Evolutionary conservation across 2,888 invertebrate genomes (phyloP).

Genomic region (Erebia epiphron): DNA sequence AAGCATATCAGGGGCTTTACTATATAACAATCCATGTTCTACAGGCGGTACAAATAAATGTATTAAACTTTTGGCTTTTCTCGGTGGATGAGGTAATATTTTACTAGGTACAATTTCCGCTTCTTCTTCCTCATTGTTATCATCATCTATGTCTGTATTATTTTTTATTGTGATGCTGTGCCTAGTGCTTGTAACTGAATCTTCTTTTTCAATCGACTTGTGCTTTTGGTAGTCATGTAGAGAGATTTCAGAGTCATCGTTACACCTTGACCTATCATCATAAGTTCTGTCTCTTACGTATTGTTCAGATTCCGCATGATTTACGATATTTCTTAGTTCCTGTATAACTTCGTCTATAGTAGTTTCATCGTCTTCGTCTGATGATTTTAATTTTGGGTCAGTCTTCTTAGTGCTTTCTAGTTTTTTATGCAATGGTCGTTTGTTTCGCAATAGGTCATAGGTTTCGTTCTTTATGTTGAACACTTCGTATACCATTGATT

Average conservation of each 20-base stretch:
- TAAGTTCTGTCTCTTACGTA: slow-evolving; percentile 71
- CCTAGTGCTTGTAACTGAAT: slow-evolving; percentile 80
- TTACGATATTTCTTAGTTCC: slow-evolving; percentile 92
- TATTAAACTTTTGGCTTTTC: slow-evolving; percentile 87
- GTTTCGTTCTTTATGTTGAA: slow-evolving; percentile 84
- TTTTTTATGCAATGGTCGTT: slow-evolving; percentile 69
- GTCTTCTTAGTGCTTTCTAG: slow-evolving; percentile 61
- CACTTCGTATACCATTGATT: slow-evolving; percentile 84
- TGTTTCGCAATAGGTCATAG: slow-evolving; percentile 74
- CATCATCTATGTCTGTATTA: slow-evolving; percentile 69
- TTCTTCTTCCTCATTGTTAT: slow-evolving; percentile 81
- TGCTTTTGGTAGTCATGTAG: slow-evolving; percentile 63
- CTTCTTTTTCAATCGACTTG: slow-evolving; percentile 72
- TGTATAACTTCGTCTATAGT: slow-evolving; percentile 95
- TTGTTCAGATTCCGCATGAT: slow-evolving; percentile 90
- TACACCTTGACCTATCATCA: slow-evolving; percentile 66
- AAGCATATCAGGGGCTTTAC: slow-evolving; percentile 79
- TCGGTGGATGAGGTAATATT: slow-evolving; percentile 91
- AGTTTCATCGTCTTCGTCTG: slow-evolving; percentile 88
- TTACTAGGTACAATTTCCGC: slow-evolving; percentile 90
- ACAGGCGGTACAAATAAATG: slow-evolving; percentile 86
- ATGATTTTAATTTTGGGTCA: slow-evolving; percentile 62
- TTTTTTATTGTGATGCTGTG: slow-evolving; percentile 77
- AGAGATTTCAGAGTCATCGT: slow-evolving; percentile 71
- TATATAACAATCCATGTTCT: slow-evolving; percentile 82